Conservation (phyloP, 2,888 invertebrate species). For the Aphidius colemani region DNA sequence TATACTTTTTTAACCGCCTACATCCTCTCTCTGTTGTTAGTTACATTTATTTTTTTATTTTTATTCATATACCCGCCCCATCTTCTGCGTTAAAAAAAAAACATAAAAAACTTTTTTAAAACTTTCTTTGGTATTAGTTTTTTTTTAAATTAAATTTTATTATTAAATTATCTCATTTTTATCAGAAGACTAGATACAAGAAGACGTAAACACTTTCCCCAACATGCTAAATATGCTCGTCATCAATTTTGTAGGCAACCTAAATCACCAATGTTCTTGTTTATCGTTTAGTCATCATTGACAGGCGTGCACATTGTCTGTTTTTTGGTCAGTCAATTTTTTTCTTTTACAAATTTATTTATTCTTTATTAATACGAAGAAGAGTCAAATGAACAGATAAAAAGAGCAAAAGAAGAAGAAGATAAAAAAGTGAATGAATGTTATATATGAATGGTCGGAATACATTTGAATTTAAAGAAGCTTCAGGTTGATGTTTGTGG, state of each 20-base stretch:
- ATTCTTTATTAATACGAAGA: not conserved
- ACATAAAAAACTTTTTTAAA: too few relatives aligned
- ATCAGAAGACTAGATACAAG: too few relatives aligned
- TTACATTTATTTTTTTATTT: too few relatives aligned
- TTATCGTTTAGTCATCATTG: slow-evolving; percentile 21
- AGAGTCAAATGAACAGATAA: slow-evolving; percentile 18
- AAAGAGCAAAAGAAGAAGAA: slow-evolving; percentile 10
- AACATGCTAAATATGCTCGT: slow-evolving; percentile 24
- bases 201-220: not conserved
- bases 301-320: slow-evolving; percentile 25
- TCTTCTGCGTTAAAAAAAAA: too few relatives aligned
- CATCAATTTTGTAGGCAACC: slow-evolving; percentile 10
- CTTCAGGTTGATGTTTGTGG: not conserved
- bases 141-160: too few relatives aligned
- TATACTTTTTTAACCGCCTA: too few relatives aligned
- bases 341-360: not conserved
- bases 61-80: too few relatives aligned
- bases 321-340: slow-evolving; percentile 6
- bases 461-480: slow-evolving; percentile 26
- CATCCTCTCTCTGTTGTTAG: too few relatives aligned
- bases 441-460: slow-evolving; percentile 15
- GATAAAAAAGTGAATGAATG: slow-evolving; percentile 14
- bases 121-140: too few relatives aligned
- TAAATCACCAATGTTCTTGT: slow-evolving; percentile 2
- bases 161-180: too few relatives aligned